Percentiles rank a stretch among this genome's conserved stretches.
phyloP scores from a whole-genome alignment of 2,113 vertebrate genomes.

The Shinisaurus crocodilurus region DNA sequence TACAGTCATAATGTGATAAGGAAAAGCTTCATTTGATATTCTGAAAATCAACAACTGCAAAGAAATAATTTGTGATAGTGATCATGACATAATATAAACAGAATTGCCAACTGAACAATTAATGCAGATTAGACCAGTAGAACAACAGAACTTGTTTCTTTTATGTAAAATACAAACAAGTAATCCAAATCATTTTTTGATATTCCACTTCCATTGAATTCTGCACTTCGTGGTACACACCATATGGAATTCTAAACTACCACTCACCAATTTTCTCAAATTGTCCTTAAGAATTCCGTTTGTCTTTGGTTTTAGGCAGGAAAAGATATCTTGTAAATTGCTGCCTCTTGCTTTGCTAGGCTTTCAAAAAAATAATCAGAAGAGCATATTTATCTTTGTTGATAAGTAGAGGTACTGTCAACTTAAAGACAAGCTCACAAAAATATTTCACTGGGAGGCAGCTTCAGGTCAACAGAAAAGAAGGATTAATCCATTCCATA shows the following conservation, averaged over 20 bases:
- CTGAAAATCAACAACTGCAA: not conserved
- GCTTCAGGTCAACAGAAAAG: constrained; percentile 16
- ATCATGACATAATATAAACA: not conserved
- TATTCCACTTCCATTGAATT: not conserved
- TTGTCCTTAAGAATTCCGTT: constrained; percentile 4
- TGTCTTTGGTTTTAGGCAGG: constrained; percentile 4
- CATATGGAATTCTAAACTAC: constrained; percentile 12
- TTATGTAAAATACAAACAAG: not conserved
- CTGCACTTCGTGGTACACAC: not conserved
- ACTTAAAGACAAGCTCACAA: not conserved
- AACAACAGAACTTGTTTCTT: not conserved
- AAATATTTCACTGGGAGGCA: constrained; percentile 22
- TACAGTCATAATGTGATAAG: not conserved
- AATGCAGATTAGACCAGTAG: not conserved
- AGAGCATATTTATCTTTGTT: not conserved
- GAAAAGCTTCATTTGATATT: not conserved
- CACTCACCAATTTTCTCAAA: constrained; percentile 17
- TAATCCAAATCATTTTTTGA: not conserved
- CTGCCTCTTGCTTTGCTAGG: not conserved
- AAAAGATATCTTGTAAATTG: constrained; percentile 16
- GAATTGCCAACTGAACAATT: not conserved
- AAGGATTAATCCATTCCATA: not conserved
- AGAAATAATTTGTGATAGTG: not conserved
- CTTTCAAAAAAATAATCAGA: constrained; percentile 5
- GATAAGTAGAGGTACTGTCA: not conserved